These are phyloP conservation scores for Myioborus melanocephalus DNA, from an alignment of 2,797 vertebrate genomes.

Conservation along the genomic window DNA sequence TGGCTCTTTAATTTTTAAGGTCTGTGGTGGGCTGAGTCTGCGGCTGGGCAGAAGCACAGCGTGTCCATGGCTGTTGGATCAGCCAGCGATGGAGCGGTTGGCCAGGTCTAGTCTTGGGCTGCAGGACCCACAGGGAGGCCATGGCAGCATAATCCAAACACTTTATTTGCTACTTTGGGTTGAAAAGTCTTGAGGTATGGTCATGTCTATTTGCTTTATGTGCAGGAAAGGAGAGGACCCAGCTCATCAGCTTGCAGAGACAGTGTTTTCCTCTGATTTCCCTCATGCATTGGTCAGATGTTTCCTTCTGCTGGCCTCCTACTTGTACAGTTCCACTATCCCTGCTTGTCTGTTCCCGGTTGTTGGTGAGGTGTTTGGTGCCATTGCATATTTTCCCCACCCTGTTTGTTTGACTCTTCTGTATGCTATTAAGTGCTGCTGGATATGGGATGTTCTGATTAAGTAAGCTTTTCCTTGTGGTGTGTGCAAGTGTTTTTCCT, in stretches of 20 bases:
- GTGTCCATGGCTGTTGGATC: rapidly evolving
- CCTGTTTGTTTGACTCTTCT: background rate
- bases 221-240: background rate
- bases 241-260: background rate
- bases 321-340: background rate
- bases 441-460: background rate
- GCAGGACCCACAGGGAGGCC: background rate
- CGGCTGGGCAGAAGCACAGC: background rate
- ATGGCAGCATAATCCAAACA: rapidly evolving
- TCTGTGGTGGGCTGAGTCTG: rapidly evolving
- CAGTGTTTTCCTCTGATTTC: background rate
- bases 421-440: background rate
- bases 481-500: background rate
- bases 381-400: background rate
- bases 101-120: background rate
- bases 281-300: background rate
- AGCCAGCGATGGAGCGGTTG: rapidly evolving
- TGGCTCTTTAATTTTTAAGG: background rate
- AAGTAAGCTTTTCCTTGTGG: background rate
- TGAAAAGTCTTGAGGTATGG: background rate
- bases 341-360: background rate
- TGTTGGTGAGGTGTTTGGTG: background rate
- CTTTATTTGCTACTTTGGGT: background rate
- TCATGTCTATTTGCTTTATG: background rate
- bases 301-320: background rate